Base-by-base conservation (phyloP, 2,113 vertebrate genomes). In the Oenanthe oenanthe region DNA sequence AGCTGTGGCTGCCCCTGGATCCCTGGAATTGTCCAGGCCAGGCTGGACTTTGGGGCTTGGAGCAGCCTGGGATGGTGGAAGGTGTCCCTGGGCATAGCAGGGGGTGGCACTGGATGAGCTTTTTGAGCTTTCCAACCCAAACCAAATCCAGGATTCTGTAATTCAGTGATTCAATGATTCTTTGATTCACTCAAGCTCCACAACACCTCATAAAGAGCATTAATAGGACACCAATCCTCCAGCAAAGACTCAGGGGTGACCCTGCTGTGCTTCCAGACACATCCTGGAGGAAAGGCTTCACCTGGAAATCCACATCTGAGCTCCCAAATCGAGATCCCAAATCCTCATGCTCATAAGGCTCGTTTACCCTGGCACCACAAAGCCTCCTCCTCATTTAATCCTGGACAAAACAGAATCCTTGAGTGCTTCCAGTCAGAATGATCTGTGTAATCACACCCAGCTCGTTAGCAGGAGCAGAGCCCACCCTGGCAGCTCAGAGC, bases 81-180 rank as follows among this genome's bases (percentile, higher is more conserved):
- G 17, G 4, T 21, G 61, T 54, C 54, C 77, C 54, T 68, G 45
- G 5, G 1, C 24, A 25, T 3, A 2, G 51, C 26, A 45, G 32
- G 21, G 14, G 14, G 14, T 58, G 68, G 7, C 0, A 25, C 9
- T 4, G 17, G 78, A 5, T 36, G 34, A 0, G 2, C 2, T 61
- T 15, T 36, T 15, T 36, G 11, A 19, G 14, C 40, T 8, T 89
- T 4, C 78, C 9, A 5, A 3, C 17, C 29, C 70, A 54, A 34
- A 6, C 25, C 38, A 16, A 16, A 2, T 4, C 45, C 9, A 13
- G 17, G 34, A 36, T 36, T 36, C 34, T 36, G 34, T 36, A 7
- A 16, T 16, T 56, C 20, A 1, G 2, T 0, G 28, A 36, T 14
- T 25, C 17, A 3, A 1, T 3, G 42, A 22, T 15, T 8, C 9